Base-by-base conservation (phyloP, 2,113 vertebrate genomes). In the Pica pica region DNA sequence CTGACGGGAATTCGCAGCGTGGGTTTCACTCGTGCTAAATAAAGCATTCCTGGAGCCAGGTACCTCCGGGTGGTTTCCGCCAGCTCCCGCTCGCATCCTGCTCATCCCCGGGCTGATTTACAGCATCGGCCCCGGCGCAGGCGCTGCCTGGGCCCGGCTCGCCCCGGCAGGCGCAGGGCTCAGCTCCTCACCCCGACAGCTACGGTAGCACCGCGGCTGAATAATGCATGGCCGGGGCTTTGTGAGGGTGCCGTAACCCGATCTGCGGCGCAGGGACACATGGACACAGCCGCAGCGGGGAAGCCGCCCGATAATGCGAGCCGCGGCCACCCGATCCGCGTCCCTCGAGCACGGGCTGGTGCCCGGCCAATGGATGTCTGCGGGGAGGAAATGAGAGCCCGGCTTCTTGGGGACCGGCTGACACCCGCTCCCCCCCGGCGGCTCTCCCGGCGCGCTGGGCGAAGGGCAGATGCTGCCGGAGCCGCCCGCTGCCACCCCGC, bases 171-270 rank as follows among this genome's bases (percentile, higher is more conserved):
- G 76, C 13, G 3, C 6, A 7, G 69, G 61, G 79, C 53, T 90
- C 91, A 5, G 83, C 88, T 71, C 91, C 30, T 9, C 94, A 18
- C 35, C n/a, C 94, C 82, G 9, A 28, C 85, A 37, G 79, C 79
- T 77, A 87, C 78, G 15, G 92, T 80, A 87, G 94, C 71, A 11
- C 67, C 10, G 55, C 18, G 23, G 87, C 89, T 97, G 94, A 97
- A 97, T 97, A 97, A 97, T 97, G 75, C 89, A 97, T 97, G 97
- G 47, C 69, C 19, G 87, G 84, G 13, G 59, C 93, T 96, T 96
- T 96, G 97, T 94, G 92, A 75, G 78, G 95, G 90, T 76, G 80
- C 83, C 9, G 97, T 86, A 97, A 97, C 86, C 63, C 11, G 97
- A 98, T 77, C 97, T 3, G 39, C 89, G 1, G 59, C 27, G 26